Evolutionary conservation across 1,140 invertebrate genomes (phyloP).

Genomic region (Caenorhabditis elegans): WBcel235 BX284605.5:15298001-15298500

Average conservation of each 20-base stretch:
- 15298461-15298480: not conserved
- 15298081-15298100: conserved; percentile 28
- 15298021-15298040: conserved; percentile 29
- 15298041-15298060: not conserved
- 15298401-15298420: not conserved
- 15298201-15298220: conserved; percentile 41
- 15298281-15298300: conserved; percentile 2
- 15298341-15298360: not conserved
- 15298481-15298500: too few relatives aligned
- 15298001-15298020: not conserved
- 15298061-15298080: conserved; percentile 6
- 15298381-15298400: conserved; percentile 29
- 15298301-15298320: not conserved
- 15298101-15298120: conserved; percentile 7
- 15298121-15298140: conserved; percentile 14
- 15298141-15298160: conserved; percentile 13
- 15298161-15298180: conserved; percentile 26
- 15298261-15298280: conserved; percentile 23
- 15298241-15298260: not conserved
- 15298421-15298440: not conserved
- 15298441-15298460: not conserved
- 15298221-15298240: not conserved
- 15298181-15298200: conserved; percentile 32
- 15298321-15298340: not conserved
- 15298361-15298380: not conserved